Evolutionary conservation across 2,888 invertebrate species (phyloP), one percentile per base, ranked within the genome.

Genomic region (Lasioglossum malachurum): DNA sequence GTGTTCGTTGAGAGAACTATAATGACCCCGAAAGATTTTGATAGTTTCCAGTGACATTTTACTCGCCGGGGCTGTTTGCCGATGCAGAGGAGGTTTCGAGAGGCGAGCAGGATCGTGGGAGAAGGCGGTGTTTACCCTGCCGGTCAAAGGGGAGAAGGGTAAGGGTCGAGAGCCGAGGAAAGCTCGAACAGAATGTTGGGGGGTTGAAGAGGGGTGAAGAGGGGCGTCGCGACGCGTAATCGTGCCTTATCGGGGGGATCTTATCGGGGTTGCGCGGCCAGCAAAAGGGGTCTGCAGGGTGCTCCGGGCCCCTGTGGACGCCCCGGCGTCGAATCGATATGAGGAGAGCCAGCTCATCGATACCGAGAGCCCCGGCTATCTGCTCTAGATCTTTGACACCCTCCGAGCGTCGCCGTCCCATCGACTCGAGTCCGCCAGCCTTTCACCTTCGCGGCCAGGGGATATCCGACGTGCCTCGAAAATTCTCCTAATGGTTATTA

Each of bases 361-460:
- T 93, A 94, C 90, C 35, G 69, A 92, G 89, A 90, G 80, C 85
- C 76, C 83, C 80, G 84, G 19, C 64, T 94, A 94, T 94, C 94
- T 94, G 94, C 92, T 94, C 94, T 94, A 94, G 94, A 94, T 94
- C 94, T 94, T 92, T 91, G 92, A 94, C 94, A 94, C 94, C 94
- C 94, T 87, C 57, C 57, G 57, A 57, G n/a, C 57, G 57, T 57
- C 88, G 84, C 79, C 81, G 80, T 81, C 78, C 86, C 74, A 75
- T 57, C 57, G 57, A 57, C n/a, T 57, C 57, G 57, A n/a, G n/a
- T 57, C 57, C n/a, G 57, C n/a, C 57, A 57, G 57, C 57, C 86
- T 86, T 78, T 81, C 80, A 83, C 86, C 88, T 87, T 88, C 84
- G 78, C 78, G 81, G 49, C 69, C 82, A 19, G 38, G 31, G 60